Base-by-base conservation (phyloP, 2,888 invertebrate genomes). In the Plemyria rubiginata region DNA sequence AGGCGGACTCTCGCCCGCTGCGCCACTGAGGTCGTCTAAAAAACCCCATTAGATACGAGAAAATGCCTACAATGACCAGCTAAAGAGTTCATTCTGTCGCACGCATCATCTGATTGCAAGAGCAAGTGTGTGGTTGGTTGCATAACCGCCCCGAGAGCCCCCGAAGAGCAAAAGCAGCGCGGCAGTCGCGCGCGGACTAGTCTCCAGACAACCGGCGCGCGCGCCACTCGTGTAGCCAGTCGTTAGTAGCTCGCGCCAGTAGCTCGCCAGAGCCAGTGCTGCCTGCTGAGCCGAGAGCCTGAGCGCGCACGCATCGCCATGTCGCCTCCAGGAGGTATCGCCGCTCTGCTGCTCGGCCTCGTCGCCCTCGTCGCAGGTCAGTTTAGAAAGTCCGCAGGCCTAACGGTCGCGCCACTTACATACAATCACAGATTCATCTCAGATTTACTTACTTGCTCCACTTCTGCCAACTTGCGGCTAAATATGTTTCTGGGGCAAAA, bases 131-230 rank as follows among this genome's bases (percentile, higher is more conserved):
- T n/a, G n/a, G n/a, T n/a, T n/a, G n/a, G n/a, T 62, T 60, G 62
- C 62, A 58, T 62, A 57, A 62, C 54, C 28, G 9, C 41, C 38
- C 60, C n/a, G n/a, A n/a, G n/a, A n/a, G n/a, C n/a, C n/a, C n/a
- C n/a, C 43, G 13, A 32, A 32, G 58, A 58, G 60, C 54, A 53
- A 60, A 59, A 66, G 53, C 52, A 29, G 22, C 15, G 41, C 6
- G 12, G 65, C 60, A 16, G 59, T 28, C 55, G 43, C 53, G 59
- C 60, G 65, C 63, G 46, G 55, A 43, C 54, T 54, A 64, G 67
- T 62, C 70, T 71, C 58, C 67, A 68, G 71, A 70, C 73, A 71
- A 36, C 55, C 68, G 73, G 74, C 74, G 67, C 67, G 65, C 67
- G 66, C 63, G 66, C 54, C 52, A 28, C 57, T 32, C 58, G 60